Percentiles rank a stretch among this genome's conserved stretches.
Evolutionary conservation across 1,140 invertebrate species (phyloP).

Genomic region (Bombus superbus): DNA sequence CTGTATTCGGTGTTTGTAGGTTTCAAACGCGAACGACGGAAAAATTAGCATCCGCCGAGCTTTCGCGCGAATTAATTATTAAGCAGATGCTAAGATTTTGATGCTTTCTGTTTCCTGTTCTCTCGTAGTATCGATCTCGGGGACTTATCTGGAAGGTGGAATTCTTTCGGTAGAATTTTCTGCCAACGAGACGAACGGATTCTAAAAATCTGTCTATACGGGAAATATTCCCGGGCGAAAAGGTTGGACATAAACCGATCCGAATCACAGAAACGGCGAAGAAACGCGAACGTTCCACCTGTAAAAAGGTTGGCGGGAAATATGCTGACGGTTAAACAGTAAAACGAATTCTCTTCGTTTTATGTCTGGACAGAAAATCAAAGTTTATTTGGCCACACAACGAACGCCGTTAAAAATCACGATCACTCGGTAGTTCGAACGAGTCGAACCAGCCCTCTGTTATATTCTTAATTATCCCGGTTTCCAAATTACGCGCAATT

Average conservation of each 20-base stretch:
- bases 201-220: no score
- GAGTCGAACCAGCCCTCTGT: neutral
- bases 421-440: neutral
- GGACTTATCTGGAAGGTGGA: no score
- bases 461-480: neutral
- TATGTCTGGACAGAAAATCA: neutral
- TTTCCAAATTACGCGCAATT: neutral
- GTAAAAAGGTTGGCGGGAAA: neutral
- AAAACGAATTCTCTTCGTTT: slow-evolving; percentile 7
- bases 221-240: neutral
- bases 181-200: no score
- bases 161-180: no score
- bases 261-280: no score
- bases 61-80: no score
- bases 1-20: no score
- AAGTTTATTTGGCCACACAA: neutral
- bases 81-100: no score
- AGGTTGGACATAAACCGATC: neutral
- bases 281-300: neutral
- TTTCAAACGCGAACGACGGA: no score
- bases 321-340: neutral
- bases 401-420: neutral
- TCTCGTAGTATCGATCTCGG: no score
- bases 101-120: no score
- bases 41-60: no score